Conservation (phyloP, 2,888 invertebrate genomes). For the Zygogramma bicolorata region DNA sequence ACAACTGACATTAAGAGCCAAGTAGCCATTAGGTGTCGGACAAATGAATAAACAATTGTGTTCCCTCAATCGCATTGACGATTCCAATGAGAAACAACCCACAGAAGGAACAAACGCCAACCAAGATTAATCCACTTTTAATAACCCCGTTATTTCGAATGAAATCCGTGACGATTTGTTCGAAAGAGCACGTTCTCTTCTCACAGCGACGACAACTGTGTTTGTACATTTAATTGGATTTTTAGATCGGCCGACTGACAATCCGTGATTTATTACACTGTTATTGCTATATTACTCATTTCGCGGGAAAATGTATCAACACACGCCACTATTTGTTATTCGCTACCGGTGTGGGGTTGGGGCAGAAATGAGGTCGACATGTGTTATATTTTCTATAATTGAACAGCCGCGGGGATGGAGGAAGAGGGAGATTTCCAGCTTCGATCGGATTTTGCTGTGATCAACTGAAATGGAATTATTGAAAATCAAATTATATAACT, state of each 20-base stretch:
- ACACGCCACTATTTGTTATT: conserved; percentile 18
- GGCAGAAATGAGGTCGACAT: conserved; percentile 5
- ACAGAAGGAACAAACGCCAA: background rate
- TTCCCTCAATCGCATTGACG: too few relatives aligned
- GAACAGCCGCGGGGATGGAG: background rate
- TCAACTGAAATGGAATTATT: background rate
- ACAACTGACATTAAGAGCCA: too few relatives aligned
- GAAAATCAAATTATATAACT: background rate
- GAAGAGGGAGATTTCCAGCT: background rate
- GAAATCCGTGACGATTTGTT: conserved; percentile 8
- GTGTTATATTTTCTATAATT: background rate
- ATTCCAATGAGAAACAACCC: background rate
- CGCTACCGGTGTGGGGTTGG: background rate
- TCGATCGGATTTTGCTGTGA: background rate
- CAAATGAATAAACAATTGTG: too few relatives aligned
- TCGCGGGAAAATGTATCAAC: conserved; percentile 12
- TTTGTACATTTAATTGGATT: conserved; percentile 16
- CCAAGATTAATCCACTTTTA: background rate
- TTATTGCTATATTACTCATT: conserved; percentile 14
- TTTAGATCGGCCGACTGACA: conserved; percentile 9
- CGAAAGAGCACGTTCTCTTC: background rate
- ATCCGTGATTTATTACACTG: conserved; percentile 10
- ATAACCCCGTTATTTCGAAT: conserved; percentile 12
- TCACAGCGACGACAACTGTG: background rate
- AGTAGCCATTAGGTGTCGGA: too few relatives aligned